Base-by-base conservation (phyloP, 2,113 vertebrate genomes). In the Periophthalmodon schlosseri region DNA sequence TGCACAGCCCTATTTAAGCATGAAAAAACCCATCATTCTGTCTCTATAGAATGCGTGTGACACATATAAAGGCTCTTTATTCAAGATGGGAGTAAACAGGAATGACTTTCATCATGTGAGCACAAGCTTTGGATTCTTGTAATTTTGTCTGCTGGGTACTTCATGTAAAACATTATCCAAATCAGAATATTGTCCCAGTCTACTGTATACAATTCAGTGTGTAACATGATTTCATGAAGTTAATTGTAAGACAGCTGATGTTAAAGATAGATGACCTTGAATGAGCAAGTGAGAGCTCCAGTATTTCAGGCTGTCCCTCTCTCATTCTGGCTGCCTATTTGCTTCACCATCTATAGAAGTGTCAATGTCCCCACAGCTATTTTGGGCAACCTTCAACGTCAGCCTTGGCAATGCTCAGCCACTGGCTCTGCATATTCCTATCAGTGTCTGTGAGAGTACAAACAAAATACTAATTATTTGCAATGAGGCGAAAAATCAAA, bases 261-360 rank as follows among this genome's bases (percentile, higher is more conserved):
- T 92, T 93, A 90, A 93, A 96, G 90, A 91, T 94, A 46, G 87
- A 93, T 96, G 97, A 96, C 96, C 96, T 98, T 98, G 95, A 96
- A 90, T 90, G 73, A 93, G 93, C 83, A 79, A 94, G 88, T 70
- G 92, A 69, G 93, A 95, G 93, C 94, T 93, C 89, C 87, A 92
- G 91, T 93, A 91, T 94, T 95, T 95, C 94, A 94, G 95, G 94
- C 95, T 94, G 94, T 94, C 84, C 94, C 95, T 95, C 90, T 94
- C 95, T 96, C 95, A 95, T 87, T 82, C 86, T 93, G 88, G 88
- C 93, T 93, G 94, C 86, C 57, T 94, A 95, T 93, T 92, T 93
- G 94, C 94, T 94, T 96, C 95, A 94, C 97, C 98, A 97, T 98
- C 97, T 98, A 98, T 97, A 98, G 97, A 95, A 96, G 95, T 97